These are phyloP conservation scores for Ibidorhyncha struthersii DNA, from an alignment of 2,113 vertebrate species.

Conservation along the genomic window DNA sequence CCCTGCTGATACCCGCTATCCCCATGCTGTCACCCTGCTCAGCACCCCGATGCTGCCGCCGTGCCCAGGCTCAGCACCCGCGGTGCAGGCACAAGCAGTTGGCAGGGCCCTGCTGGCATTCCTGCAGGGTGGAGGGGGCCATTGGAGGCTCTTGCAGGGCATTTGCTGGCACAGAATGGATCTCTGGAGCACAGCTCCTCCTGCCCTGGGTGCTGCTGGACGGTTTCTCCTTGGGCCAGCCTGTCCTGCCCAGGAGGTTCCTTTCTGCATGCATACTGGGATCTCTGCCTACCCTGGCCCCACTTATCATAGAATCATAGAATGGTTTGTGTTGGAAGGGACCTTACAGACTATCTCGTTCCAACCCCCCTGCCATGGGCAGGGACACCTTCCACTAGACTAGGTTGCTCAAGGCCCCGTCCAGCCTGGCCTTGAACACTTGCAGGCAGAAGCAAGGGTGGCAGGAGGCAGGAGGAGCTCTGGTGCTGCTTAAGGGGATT, in stretches of 20 bases:
- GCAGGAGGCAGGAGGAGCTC: neutral
- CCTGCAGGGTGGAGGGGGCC: neutral
- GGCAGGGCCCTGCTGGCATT: neutral
- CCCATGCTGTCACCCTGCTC: neutral
- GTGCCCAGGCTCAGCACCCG: neutral
- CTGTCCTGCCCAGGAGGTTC: neutral
- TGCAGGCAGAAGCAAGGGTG: neutral
- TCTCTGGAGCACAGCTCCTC: neutral
- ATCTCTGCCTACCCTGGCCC: neutral
- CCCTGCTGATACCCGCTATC: rapidly evolving
- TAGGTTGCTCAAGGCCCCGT: too few species aligned
- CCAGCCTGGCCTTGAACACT: too few species aligned
- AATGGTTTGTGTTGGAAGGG: too few species aligned
- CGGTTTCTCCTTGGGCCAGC: neutral
- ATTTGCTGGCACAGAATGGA: neutral
- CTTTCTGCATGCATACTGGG: rapidly evolving
- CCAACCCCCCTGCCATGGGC: too few species aligned
- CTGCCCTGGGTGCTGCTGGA: neutral
- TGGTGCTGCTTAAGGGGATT: neutral
- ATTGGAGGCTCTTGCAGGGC: neutral
- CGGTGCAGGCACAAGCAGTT: neutral
- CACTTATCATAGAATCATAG: too few species aligned
- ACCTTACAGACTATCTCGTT: too few species aligned
- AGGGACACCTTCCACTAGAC: too few species aligned
- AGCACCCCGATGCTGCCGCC: rapidly evolving